Percentiles rank a stretch among this genome's conserved stretches.
Conservation (phyloP, 2,888 invertebrate genomes). For the Hypomecis punctinalis region DNA sequence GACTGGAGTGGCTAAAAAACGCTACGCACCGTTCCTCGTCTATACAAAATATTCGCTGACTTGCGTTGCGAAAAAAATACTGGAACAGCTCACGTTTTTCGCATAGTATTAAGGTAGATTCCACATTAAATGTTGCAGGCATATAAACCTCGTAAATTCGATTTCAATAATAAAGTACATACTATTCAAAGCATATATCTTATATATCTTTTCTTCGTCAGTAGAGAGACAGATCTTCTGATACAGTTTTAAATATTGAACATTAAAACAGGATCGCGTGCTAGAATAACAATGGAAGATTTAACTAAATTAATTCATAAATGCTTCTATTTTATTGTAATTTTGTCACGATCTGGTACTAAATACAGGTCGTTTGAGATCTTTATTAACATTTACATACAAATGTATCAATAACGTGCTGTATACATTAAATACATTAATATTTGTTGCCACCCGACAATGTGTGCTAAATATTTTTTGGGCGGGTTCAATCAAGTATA, state of each 20-base stretch:
- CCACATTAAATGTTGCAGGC: no score
- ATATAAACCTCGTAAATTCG: no score
- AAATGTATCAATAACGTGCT: conserved; percentile 45
- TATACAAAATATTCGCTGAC: no score
- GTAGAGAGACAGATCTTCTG: not conserved
- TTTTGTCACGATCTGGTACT: conserved; percentile 26
- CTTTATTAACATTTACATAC: conserved; percentile 34
- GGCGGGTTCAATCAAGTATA: not conserved
- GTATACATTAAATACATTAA: conserved; percentile 31
- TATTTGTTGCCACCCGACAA: conserved; percentile 43
- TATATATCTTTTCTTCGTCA: conserved; percentile 4
- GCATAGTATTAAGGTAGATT: no score
- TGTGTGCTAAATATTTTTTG: conserved; percentile 7
- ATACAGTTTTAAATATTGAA: conserved; percentile 15
- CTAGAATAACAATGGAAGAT: conserved; percentile 25
- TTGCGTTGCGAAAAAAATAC: no score
- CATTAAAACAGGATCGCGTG: conserved; percentile 8
- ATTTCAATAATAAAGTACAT: no score
- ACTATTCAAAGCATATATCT: not conserved
- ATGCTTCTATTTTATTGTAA: conserved; percentile 28
- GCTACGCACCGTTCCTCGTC: no score
- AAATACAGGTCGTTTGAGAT: conserved; percentile 22
- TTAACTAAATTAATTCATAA: conserved; percentile 21
- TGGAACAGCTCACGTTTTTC: no score
- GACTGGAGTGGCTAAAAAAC: no score